Evolutionary conservation across 2,113 vertebrate genomes (phyloP).

Genomic region (Corythoichthys haematopterus): DNA sequence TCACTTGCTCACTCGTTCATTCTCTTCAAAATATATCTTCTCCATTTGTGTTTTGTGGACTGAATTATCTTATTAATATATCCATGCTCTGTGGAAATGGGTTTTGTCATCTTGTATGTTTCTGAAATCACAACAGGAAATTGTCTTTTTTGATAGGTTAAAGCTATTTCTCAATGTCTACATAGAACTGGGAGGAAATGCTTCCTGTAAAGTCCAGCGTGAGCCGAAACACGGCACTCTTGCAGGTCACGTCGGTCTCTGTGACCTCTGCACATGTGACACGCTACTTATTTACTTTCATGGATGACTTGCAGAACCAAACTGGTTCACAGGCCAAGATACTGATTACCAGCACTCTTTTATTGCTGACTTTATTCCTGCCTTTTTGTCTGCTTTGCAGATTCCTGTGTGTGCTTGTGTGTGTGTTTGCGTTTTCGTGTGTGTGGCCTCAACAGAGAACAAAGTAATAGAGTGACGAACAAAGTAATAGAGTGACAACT

Average conservation of each 20-base stretch:
- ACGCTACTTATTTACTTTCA: constrained; percentile 59
- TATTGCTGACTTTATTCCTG: constrained; percentile 45
- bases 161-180: constrained; percentile 18
- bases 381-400: constrained; percentile 40
- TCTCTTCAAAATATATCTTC: not conserved
- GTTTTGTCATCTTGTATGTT: not conserved
- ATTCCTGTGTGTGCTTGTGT: constrained; percentile 23
- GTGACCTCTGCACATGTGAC: constrained; percentile 50
- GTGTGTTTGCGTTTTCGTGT: constrained; percentile 26
- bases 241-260: constrained; percentile 27
- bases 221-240: constrained; percentile 14
- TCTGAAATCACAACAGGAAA: constrained; percentile 9
- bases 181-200: constrained; percentile 8
- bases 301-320: constrained; percentile 34
- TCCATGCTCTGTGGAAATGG: not conserved
- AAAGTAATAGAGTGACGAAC: constrained; percentile 6
- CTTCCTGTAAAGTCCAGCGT: constrained; percentile 36
- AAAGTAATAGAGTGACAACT: not conserved
- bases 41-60: not conserved
- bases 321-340: constrained; percentile 14
- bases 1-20: not conserved
- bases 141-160: not conserved
- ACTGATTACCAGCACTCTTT: constrained; percentile 46
- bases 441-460: constrained; percentile 23
- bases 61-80: not conserved